Evolutionary conservation across 92 coral and sea anemone species (phyloP), one percentile per base, ranked within the genome.

Genomic region (Phenganax subtilis): DNA sequence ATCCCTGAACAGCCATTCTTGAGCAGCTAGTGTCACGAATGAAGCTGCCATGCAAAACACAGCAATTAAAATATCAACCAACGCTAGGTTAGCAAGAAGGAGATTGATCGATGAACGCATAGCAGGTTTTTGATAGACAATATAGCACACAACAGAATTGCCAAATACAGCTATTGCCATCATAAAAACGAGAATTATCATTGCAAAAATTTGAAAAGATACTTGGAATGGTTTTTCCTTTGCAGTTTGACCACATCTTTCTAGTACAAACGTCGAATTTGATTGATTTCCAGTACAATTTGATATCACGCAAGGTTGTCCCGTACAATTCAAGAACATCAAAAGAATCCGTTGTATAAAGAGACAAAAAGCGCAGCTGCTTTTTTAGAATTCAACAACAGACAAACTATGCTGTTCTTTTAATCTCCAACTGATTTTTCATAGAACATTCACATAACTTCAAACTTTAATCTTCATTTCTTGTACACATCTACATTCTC

Each of bases 71-170:
- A 93, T 87, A 77, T 93, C 98, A 10, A 96, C 98, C 90, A 93
- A 75, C 6, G 98, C 98, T 12, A 93, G 81, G 6, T 92, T 93
- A 8, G 97, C 96, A 10, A 93, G 86, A 12, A 93, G 85, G 17
- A 93, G 84, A 85, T 93, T 93, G 59, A 93, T 93, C 12, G 98
- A 96, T 28, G 98, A 93, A 44, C 98, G 91, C 98, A 93, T 93
- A 6, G 98, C 98, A 4, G 98, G 98, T 56, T 93, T 93, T 83
- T 93, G 98, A 82, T 93, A 93, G 29, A 93, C 98, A 62, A 93
- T 88, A 67, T 93, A 93, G 66, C 98, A 93, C 25, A 93, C 97
- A 67, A 93, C 87, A 28, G 93, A 82, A 81, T 93, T 93, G 20
- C 98, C 98, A 71, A 93, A 54, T 11, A 87, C 85, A 61, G 96